phyloP scores from a whole-genome alignment of 2,113 vertebrate species.

The Grammomys surdaster region DNA sequence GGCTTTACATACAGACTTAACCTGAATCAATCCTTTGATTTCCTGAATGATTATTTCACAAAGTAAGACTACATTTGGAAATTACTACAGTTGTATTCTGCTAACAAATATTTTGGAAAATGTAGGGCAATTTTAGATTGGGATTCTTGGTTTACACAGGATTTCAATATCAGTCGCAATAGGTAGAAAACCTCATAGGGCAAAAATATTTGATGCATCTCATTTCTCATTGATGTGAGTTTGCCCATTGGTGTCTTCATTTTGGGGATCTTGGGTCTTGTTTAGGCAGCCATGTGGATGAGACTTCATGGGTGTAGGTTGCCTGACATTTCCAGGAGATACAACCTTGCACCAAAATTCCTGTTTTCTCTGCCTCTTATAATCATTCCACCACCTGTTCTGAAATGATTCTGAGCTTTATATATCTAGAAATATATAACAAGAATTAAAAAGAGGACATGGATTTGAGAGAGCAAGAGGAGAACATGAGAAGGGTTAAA shows the following conservation, averaged over 20 bases:
- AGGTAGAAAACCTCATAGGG: not conserved
- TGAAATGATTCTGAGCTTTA: not conserved
- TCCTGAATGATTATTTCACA: not conserved
- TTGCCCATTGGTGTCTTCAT: not conserved
- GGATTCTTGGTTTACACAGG: not conserved
- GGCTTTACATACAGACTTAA: not conserved
- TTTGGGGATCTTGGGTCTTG: not conserved
- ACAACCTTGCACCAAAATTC: not conserved
- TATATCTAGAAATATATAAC: not conserved
- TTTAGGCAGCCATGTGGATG: not conserved
- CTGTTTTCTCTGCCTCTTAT: not conserved
- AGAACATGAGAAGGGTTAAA: not conserved
- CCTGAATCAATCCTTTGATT: not conserved
- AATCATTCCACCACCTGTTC: not conserved
- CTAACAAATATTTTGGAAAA: not conserved
- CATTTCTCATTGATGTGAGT: not conserved
- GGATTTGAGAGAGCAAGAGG: not conserved
- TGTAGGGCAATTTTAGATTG: slow-evolving; percentile 22
- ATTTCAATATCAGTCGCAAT: slow-evolving; percentile 13
- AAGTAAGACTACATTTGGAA: not conserved
- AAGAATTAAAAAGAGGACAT: not conserved
- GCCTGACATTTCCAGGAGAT: not conserved
- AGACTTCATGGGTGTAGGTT: not conserved
- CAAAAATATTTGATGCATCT: slow-evolving; percentile 11
- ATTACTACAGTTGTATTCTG: not conserved